Percentiles rank a stretch among this genome's conserved stretches.
These are phyloP conservation scores for Hymenochirus boettgeri DNA, from an alignment of 2,113 vertebrate genomes.

Conservation along the genomic window DNA sequence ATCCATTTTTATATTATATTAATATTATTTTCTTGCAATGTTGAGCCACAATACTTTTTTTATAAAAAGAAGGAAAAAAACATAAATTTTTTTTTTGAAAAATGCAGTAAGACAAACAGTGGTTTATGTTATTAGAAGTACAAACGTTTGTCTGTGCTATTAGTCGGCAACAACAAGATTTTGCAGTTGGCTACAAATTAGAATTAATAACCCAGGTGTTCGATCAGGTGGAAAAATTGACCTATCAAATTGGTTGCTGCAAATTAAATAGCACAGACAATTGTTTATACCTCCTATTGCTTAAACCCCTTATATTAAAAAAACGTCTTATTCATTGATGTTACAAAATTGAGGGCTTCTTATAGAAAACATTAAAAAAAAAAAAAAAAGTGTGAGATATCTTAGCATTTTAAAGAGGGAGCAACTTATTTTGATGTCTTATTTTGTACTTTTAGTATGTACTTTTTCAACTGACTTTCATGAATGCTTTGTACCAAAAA, in stretches of 20 bases:
- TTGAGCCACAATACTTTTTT: constrained; percentile 92
- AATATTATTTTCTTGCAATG: constrained; percentile 91
- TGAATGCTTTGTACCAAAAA: constrained; percentile 92
- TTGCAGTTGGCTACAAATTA: too few species aligned
- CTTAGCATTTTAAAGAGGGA: constrained; percentile 42
- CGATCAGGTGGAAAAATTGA: too few species aligned
- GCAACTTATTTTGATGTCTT: constrained; percentile 61
- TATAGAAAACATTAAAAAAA: constrained; percentile 55
- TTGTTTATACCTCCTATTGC: too few species aligned
- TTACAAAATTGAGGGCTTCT: constrained; percentile 73
- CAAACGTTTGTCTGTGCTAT: too few species aligned
- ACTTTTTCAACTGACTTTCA: constrained; percentile 82
- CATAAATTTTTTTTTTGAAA: constrained; percentile 52
- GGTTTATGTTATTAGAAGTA: too few species aligned
- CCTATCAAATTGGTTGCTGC: too few species aligned
- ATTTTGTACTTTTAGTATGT: constrained; percentile 78
- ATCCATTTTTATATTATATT: constrained; percentile 77
- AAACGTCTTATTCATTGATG: constrained; percentile 91
- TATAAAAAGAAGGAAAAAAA: constrained; percentile 62
- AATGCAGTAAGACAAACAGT: constrained; percentile 63
- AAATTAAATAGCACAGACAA: too few species aligned
- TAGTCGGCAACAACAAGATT: too few species aligned
- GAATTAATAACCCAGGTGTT: too few species aligned
- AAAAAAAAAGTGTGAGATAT: constrained; percentile 67
- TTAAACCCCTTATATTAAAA: too few species aligned